Evolutionary conservation across 2,797 vertebrate species (phyloP), one percentile per base, ranked within the genome.

Genomic region (Sebastiscus albofasciatus): DNA sequence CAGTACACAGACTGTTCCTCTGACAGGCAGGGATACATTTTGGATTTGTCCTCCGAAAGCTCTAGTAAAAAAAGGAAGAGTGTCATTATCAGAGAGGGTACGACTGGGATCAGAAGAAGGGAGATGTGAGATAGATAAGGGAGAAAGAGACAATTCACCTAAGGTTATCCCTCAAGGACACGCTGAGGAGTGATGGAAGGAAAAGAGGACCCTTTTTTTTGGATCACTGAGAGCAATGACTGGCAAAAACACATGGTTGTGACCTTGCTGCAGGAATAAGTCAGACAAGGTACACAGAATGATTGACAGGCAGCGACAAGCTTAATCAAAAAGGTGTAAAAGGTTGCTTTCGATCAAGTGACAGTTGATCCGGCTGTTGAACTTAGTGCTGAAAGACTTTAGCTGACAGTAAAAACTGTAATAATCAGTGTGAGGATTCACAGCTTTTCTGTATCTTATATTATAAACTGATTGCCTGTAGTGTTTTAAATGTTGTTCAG

Each of bases 101-200:
- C 72, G 22, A 52, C 46, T 67, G 71, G 31, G 71, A 83, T 66
- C 60, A 78, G 56, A 52, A n/a, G 9, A 74, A 24, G 16, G 11
- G 26, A 73, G 62, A 66, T 49, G 31, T 46, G 42, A 66, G 66
- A 79, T 11, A 55, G 42, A 80, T 46, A 29, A 55, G 36, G 24
- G 24, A 79, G 6, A 52, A n/a, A 61, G 55, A 72, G 59, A 81
- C 29, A 5, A 49, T 6, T 20, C 22, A 72, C 66, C 77, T 81
- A 78, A 85, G 12, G 56, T 76, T 86, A 81, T 76, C 72, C 67
- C 49, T 78, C 26, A 83, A 87, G 77, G 85, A 39, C 77, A n/a
- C 4, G 22, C 36, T 70, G 20, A 73, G 16, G 54, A 22, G 8
- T 31, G 72, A 69, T 14, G 3, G 46, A 58, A 49, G 13, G n/a